Conservation (phyloP, 2,888 invertebrate species). For the Thalpophila matura region DNA sequence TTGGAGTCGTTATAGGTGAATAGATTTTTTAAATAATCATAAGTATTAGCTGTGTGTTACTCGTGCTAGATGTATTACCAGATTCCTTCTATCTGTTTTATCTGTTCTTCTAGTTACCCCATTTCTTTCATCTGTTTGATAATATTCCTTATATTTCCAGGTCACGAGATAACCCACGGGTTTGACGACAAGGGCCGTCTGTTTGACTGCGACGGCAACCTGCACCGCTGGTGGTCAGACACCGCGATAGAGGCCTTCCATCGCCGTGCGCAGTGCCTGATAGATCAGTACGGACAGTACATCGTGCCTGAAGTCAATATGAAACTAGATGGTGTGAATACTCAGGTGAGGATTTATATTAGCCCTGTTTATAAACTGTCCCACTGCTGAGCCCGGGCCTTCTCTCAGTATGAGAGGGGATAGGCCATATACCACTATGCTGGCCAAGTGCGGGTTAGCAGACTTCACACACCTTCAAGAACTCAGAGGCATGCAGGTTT, state of each 20-base stretch:
- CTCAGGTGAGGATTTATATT: slow-evolving; percentile 91
- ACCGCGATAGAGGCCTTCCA: slow-evolving; percentile 94
- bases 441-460: no score
- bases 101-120: background rate
- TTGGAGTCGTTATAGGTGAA: slow-evolving; percentile 96
- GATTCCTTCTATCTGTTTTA: background rate
- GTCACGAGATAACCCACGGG: slow-evolving; percentile 97
- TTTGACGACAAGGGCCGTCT: slow-evolving; percentile 97
- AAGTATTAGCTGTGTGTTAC: no score
- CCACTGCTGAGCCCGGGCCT: no score
- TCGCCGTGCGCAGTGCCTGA: slow-evolving; percentile 94
- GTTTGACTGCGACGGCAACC: slow-evolving; percentile 98
- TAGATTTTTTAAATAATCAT: no score
- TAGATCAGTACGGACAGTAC: slow-evolving; percentile 96
- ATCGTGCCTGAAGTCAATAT: slow-evolving; percentile 95
- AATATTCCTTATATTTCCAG: slow-evolving; percentile 64
- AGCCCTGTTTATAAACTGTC: no score
- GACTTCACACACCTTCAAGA: no score
- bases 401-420: no score
- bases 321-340: slow-evolving; percentile 94
- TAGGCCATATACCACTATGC: no score
- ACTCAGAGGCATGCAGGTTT: no score
- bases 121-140: no score
- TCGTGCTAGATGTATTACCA: no score
- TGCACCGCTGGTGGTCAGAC: slow-evolving; percentile 96